phyloP scores from a whole-genome alignment of 2,888 invertebrate genomes.

The Rambutsinella grinnellia region DNA sequence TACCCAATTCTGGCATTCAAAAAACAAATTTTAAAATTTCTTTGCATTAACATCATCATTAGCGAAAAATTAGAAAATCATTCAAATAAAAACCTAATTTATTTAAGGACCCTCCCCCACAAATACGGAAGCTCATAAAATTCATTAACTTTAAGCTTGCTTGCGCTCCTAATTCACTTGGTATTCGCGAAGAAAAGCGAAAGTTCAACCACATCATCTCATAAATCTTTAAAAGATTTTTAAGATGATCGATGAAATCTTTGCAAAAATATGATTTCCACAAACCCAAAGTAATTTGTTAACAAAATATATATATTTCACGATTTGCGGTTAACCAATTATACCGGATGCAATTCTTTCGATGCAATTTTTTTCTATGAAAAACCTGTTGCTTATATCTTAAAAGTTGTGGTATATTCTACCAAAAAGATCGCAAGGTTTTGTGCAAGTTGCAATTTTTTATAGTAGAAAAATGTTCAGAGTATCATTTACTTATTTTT shows the following conservation, averaged over 20 bases:
- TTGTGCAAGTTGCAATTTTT: slow-evolving; percentile 1
- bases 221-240: neutral
- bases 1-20: too few relatives aligned
- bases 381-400: slow-evolving; percentile 16
- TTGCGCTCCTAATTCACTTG: neutral
- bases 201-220: slow-evolving; percentile 7
- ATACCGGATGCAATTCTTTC: too few relatives aligned
- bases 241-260: slow-evolving; percentile 1
- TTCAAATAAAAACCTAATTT: neutral
- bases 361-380: neutral
- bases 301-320: too few relatives aligned
- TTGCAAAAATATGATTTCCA: slow-evolving; percentile 16
- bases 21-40: too few relatives aligned
- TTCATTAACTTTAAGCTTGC: neutral
- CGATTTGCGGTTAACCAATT: slow-evolving; percentile 24
- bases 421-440: too few relatives aligned
- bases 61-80: neutral
- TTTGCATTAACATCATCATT: too few relatives aligned
- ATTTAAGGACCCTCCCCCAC: neutral
- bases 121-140: neutral
- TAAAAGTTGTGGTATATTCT: neutral
- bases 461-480: slow-evolving; percentile 1
- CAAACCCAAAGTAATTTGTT: too few relatives aligned
- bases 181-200: slow-evolving; percentile 12
- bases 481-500: neutral